Percentiles rank a stretch among this genome's conserved stretches.
Evolutionary conservation across 2,797 vertebrate genomes (phyloP).

Genomic region (Ibycter americanus): DNA sequence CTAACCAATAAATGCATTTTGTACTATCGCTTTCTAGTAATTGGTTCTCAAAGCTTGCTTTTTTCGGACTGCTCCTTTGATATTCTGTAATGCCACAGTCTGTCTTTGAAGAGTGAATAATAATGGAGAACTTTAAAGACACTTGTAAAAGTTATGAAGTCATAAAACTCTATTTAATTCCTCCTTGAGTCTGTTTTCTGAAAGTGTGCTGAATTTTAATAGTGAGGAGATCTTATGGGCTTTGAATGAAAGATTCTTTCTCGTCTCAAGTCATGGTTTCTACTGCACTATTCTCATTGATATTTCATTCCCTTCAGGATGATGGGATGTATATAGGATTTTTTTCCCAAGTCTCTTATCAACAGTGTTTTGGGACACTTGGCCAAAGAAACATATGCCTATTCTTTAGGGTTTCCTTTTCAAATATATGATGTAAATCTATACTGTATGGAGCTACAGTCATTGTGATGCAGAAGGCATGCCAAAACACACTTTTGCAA

Average conservation of each 20-base stretch:
- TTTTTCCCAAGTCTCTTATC: not conserved
- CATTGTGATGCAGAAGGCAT: not conserved
- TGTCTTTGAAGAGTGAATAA: conserved; percentile 38
- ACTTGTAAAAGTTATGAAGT: conserved; percentile 43
- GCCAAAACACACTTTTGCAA: not conserved
- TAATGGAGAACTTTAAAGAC: conserved; percentile 51
- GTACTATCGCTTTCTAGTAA: not conserved
- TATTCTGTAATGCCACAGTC: not conserved
- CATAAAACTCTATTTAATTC: conserved; percentile 61
- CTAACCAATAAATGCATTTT: not conserved
- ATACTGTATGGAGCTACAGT: not conserved
- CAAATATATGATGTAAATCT: not conserved
- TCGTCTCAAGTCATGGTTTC: not conserved
- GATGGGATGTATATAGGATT: not conserved
- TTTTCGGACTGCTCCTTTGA: conserved; percentile 42
- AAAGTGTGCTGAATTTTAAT: conserved; percentile 26
- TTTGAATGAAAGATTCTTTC: conserved; percentile 16
- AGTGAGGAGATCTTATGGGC: not conserved
- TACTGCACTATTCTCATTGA: not conserved
- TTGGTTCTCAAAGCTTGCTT: not conserved
- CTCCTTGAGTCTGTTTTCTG: conserved; percentile 29
- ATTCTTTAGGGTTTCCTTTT: not conserved
- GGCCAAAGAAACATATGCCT: not conserved
- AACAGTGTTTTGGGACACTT: not conserved
- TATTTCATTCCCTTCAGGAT: conserved; percentile 41